These are phyloP conservation scores for Cyprinella venusta DNA, from an alignment of 2,797 vertebrate genomes.

Conservation along the genomic window DNA sequence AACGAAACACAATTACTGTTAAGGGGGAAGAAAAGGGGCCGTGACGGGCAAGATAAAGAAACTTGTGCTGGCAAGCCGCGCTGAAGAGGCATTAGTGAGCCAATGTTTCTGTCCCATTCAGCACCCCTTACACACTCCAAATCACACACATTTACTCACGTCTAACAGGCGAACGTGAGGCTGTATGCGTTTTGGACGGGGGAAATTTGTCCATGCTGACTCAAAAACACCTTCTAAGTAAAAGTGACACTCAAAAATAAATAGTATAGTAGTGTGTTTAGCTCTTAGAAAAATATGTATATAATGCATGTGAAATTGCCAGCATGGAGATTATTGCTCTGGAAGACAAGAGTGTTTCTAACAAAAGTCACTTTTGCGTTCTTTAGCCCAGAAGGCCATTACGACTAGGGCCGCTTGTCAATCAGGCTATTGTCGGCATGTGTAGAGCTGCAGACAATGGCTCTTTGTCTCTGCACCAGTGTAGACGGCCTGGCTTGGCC, in stretches of 20 bases:
- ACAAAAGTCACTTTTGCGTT: conserved; percentile 58
- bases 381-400: conserved; percentile 55
- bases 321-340: conserved; percentile 54
- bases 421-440: conserved; percentile 66
- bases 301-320: conserved; percentile 5
- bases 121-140: conserved; percentile 46
- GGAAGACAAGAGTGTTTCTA: conserved; percentile 58
- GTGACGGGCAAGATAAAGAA: conserved; percentile 64
- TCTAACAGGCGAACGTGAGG: conserved; percentile 18
- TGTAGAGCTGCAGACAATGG: conserved; percentile 63
- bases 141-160: conserved; percentile 38
- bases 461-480: conserved; percentile 63
- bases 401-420: conserved; percentile 62
- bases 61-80: conserved; percentile 62
- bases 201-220: background rate
- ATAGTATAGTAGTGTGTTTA: background rate
- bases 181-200: background rate
- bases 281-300: background rate
- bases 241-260: background rate
- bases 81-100: conserved; percentile 62
- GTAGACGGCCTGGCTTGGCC: conserved; percentile 61
- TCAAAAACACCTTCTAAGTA: background rate
- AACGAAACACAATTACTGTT: conserved; percentile 69
- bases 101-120: conserved; percentile 59
- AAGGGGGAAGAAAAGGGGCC: conserved; percentile 64